These are phyloP conservation scores for Falco naumanni DNA, from an alignment of 2,797 vertebrate genomes.

Conservation along the genomic window DNA sequence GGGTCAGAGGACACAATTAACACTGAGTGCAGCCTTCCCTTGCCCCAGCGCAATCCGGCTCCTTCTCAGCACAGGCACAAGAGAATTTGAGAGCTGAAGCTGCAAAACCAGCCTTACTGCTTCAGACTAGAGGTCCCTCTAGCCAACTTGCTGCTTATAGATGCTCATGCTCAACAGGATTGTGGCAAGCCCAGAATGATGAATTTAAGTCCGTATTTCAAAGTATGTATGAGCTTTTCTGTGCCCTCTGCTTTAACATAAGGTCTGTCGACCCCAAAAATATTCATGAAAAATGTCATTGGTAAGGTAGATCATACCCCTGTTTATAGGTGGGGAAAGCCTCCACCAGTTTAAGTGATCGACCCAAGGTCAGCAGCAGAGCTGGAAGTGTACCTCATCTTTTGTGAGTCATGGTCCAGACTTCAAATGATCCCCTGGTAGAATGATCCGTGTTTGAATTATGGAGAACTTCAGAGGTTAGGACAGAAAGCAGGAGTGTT, in stretches of 20 bases:
- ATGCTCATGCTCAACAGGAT: background rate
- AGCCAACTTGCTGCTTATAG: background rate
- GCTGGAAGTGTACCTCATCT: background rate
- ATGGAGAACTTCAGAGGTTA: background rate
- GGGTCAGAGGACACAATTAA: background rate
- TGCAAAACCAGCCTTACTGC: background rate
- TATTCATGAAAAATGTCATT: background rate
- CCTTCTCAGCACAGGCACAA: background rate
- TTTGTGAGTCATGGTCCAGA: background rate
- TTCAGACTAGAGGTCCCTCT: background rate
- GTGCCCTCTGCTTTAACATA: fast-evolving
- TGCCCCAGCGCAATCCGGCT: background rate
- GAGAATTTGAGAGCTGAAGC: background rate
- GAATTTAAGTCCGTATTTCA: background rate
- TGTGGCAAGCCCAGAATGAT: fast-evolving
- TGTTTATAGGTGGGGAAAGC: background rate
- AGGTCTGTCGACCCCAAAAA: background rate
- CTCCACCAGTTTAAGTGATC: background rate
- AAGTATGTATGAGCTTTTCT: background rate
- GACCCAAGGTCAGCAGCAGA: background rate
- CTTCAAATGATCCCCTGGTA: background rate
- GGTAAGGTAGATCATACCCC: background rate
- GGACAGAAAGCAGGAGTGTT: background rate
- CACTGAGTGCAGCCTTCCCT: background rate
- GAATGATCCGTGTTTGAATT: background rate